phyloP scores from a whole-genome alignment of 2,113 vertebrate species.

The Corapipo altera region DNA sequence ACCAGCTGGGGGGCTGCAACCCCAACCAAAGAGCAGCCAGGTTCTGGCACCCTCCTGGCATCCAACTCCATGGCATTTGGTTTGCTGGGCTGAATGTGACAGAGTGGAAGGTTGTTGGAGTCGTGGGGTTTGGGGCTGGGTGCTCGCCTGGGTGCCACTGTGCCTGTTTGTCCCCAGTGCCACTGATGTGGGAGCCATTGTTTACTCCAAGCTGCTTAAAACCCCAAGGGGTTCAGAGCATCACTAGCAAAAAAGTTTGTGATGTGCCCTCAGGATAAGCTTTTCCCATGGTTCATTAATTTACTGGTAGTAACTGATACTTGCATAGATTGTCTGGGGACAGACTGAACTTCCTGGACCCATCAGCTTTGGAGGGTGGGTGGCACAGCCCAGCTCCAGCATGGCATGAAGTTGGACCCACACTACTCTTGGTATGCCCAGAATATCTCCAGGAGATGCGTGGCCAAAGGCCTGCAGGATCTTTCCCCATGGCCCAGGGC shows the following conservation, averaged over 20 bases:
- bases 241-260: not conserved
- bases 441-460: not conserved
- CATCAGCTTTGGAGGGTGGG: not conserved
- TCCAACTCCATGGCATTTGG: rapidly evolving
- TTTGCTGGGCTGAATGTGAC: rapidly evolving
- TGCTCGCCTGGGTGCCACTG: rapidly evolving
- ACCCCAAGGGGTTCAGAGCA: rapidly evolving
- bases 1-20: not conserved
- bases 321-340: not conserved
- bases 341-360: not conserved
- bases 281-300: not conserved
- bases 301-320: not conserved
- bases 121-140: rapidly evolving
- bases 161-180: not conserved
- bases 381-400: not conserved
- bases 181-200: rapidly evolving
- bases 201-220: not conserved
- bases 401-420: rapidly evolving
- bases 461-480: not conserved
- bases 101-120: not conserved
- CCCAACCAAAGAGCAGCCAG: rapidly evolving
- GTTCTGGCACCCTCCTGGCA: not conserved
- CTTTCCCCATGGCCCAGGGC: not conserved
- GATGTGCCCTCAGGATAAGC: not conserved
- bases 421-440: rapidly evolving